Conservation (phyloP, 2,888 invertebrate genomes). For the Amblyteles armatorius region DNA sequence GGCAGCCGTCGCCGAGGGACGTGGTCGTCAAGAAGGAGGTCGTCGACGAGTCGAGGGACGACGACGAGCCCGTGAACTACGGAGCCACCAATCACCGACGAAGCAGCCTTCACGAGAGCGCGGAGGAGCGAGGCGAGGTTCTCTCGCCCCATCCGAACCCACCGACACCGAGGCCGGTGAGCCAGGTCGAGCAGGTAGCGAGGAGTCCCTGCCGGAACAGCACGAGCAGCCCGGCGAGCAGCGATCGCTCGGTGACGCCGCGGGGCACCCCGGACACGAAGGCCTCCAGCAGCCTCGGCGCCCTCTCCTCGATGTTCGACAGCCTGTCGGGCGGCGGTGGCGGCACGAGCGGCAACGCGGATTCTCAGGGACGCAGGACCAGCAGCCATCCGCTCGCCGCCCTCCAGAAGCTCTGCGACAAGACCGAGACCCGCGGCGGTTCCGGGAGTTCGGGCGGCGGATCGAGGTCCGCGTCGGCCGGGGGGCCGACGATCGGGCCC, state of each 20-base stretch:
- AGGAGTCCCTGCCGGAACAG: constrained; percentile 88
- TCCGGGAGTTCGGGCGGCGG: constrained; percentile 79
- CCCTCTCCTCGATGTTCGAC: constrained; percentile 96
- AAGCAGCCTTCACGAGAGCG: constrained; percentile 79
- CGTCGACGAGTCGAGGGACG: constrained; percentile 86
- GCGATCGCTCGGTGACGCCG: constrained; percentile 92
- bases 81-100: constrained; percentile 76
- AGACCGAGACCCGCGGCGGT: constrained; percentile 92
- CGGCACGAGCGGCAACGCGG: constrained; percentile 80
- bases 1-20: constrained; percentile 84
- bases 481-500: constrained; percentile 82
- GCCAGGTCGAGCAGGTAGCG: constrained; percentile 82
- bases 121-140: constrained; percentile 82
- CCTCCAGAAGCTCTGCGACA: constrained; percentile 97
- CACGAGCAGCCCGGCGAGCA: constrained; percentile 90
- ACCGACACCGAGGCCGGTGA: constrained; percentile 86
- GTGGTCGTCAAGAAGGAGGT: constrained; percentile 88
- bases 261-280: constrained; percentile 87
- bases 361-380: constrained; percentile 88
- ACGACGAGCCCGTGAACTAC: constrained; percentile 82
- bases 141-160: constrained; percentile 82
- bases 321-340: constrained; percentile 89
- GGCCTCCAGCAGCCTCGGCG: constrained; percentile 90
- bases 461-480: constrained; percentile 83
- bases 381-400: constrained; percentile 97